These are phyloP conservation scores for Coptotermes formosanus DNA, from an alignment of 1,140 invertebrate species.

Conservation along the genomic window DNA sequence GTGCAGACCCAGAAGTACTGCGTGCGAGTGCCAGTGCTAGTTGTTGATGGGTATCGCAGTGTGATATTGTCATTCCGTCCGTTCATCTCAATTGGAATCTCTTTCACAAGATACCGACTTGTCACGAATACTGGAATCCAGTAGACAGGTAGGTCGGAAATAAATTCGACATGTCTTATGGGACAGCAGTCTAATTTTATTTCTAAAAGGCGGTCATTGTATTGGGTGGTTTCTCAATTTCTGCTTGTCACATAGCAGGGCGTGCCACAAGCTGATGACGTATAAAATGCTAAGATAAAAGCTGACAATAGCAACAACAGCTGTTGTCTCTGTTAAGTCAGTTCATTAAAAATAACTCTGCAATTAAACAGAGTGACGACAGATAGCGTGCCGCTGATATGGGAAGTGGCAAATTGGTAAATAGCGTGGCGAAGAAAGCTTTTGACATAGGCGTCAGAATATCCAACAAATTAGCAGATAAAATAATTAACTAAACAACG, in stretches of 20 bases:
- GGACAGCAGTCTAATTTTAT: background rate
- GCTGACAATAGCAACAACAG: background rate
- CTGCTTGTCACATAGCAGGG: background rate
- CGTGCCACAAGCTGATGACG: background rate
- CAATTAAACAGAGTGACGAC: too few species aligned
- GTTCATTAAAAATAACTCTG: too few species aligned
- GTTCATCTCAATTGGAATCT: background rate
- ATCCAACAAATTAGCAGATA: too few species aligned
- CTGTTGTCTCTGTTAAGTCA: too few species aligned
- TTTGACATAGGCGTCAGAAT: too few species aligned
- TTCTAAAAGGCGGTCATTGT: background rate
- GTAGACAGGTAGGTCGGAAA: background rate
- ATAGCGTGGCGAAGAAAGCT: too few species aligned
- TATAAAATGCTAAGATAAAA: background rate
- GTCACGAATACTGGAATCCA: background rate
- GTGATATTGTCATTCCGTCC: background rate
- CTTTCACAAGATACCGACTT: background rate
- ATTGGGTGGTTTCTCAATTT: slow-evolving; percentile 6
- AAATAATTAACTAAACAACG: too few species aligned
- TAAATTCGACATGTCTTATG: background rate
- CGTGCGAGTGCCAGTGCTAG: background rate
- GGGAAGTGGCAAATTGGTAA: too few species aligned
- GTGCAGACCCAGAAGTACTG: background rate
- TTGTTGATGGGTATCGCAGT: background rate
- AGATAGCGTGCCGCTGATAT: too few species aligned